Evolutionary conservation across 2,797 vertebrate genomes (phyloP), one percentile per base, ranked within the genome.

Genomic region (Meda fulgida): DNA sequence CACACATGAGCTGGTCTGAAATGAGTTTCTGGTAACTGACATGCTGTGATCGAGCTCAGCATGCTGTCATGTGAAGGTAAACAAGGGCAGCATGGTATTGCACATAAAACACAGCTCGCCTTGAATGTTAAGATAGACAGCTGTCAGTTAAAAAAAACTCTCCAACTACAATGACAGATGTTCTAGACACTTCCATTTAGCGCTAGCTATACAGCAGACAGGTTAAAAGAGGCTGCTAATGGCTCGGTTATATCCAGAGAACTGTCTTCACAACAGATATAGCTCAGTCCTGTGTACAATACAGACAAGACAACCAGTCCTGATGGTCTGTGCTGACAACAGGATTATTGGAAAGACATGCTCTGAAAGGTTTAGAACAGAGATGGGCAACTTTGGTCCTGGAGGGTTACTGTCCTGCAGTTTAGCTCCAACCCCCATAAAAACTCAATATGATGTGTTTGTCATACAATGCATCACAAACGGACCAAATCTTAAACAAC

Each of bases 181-280:
- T 23, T 63, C 48, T 13, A 70, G 63, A 76, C 78, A 31, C 58
- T 58, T 83, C 13, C 23, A 73, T 67, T 77, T 21, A 83, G 76
- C 31, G 60, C 67, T 58, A 23, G 69, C 55, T 67, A 29, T 21
- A 67, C n/a, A 23, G 7, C 73, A 60, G 55, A 65, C 76, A 34
- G 81, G 19, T 66, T 80, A 10, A 78, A 66, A 73, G 69, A 48
- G 55, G 43, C 23, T 53, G 55, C 40, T 65, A 36, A 78, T 40
- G 76, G 51, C 69, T 26, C 11, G 10, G 26, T 29, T 80, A 80
- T 46, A 75, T 84, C 78, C 65, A 71, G 38, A 67, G 46, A 60
- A 71, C 71, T 81, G 78, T 76, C 78, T 36, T 71, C 55, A 83
- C 51, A 66, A 34, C 70, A 55, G 75, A 87, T 84, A 80, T 75